Evolutionary conservation across 2,113 vertebrate genomes (phyloP).

Genomic region (Campylomormyrus numenius): DNA sequence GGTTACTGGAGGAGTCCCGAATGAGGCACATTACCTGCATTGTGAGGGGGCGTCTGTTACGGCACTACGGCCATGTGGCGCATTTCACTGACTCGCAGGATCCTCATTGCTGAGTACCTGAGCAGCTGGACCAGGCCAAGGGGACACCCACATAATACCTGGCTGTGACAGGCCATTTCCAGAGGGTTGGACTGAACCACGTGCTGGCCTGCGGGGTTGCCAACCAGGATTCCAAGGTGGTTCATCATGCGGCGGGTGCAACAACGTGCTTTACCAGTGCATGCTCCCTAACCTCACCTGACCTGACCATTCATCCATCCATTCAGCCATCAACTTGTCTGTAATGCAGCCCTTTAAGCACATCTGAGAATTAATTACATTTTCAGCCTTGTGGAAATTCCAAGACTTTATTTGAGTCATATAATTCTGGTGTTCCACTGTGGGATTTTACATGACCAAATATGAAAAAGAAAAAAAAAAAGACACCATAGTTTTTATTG

Average conservation of each 20-base stretch:
- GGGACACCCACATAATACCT: not conserved
- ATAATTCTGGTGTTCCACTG: not conserved
- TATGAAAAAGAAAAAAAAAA: not conserved
- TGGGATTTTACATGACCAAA: not conserved
- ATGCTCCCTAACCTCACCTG: not conserved
- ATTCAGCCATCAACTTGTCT: not conserved
- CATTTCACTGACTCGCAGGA: not conserved
- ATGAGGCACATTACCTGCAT: not conserved
- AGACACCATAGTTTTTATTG: not conserved
- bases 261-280: not conserved
- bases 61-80: not conserved
- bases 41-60: not conserved
- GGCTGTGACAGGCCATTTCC: not conserved
- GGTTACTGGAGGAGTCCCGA: not conserved
- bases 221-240: not conserved
- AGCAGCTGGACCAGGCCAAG: not conserved
- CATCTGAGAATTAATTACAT: not conserved
- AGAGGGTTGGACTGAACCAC: not conserved
- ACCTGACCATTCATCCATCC: not conserved
- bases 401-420: not conserved
- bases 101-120: not conserved
- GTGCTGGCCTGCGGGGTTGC: not conserved
- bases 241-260: not conserved
- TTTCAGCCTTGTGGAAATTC: not conserved
- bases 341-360: not conserved